phyloP scores from a whole-genome alignment of 2,113 vertebrate genomes.

The Sigmodon hispidus region DNA sequence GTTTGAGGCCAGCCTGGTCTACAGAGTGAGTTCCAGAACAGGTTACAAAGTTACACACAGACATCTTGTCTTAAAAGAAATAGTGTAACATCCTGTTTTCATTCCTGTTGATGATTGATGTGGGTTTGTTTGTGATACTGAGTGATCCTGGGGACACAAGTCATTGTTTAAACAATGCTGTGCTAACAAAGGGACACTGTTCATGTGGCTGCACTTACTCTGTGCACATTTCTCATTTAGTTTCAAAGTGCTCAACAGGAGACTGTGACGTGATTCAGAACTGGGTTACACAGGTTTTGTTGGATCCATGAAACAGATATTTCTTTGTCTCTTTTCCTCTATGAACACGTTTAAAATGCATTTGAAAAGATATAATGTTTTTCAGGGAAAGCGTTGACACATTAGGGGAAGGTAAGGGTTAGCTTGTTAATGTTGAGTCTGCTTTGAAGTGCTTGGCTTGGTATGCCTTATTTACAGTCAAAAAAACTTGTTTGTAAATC shows the following conservation, averaged over 20 bases:
- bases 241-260: not conserved
- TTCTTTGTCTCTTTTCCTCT: not conserved
- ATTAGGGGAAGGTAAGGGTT: not conserved
- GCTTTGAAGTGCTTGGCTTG: not conserved
- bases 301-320: not conserved
- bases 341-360: not conserved
- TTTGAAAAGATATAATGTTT: not conserved
- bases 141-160: not conserved
- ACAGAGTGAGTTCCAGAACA: no score
- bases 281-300: conserved; percentile 5
- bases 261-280: not conserved
- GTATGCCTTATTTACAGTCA: not conserved
- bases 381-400: not conserved
- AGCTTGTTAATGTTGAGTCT: not conserved
- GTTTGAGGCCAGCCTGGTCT: no score
- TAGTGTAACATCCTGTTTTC: no score
- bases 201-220: not conserved
- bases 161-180: conserved; percentile 29
- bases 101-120: conserved; percentile 35
- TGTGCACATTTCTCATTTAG: not conserved
- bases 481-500: not conserved
- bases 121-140: not conserved
- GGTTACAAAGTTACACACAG: no score
- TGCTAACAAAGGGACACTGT: conserved; percentile 60
- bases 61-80: no score